A percentile compares a stretch with the other conserved stretches of the same genome.
These are phyloP conservation scores for Drosophila subpulchrella DNA, from an alignment of 1,140 invertebrate species.

Conservation along the genomic window DNA sequence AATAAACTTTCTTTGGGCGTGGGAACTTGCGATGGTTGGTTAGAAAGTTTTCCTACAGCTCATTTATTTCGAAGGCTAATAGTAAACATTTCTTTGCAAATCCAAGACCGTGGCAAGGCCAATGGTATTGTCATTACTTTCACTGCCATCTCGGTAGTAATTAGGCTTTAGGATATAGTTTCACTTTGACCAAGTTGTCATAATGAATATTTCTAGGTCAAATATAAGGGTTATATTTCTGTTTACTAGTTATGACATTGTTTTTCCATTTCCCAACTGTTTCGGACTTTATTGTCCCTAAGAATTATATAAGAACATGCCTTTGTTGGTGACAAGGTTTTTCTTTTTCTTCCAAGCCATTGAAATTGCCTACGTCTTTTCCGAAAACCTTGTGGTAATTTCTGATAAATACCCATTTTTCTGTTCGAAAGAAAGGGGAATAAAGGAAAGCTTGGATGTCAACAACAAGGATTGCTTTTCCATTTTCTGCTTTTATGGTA, in stretches of 20 bases:
- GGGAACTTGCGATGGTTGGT: constrained; percentile 15
- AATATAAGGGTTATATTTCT: constrained; percentile 23
- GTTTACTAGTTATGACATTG: constrained; percentile 10
- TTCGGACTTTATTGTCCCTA: constrained; percentile 9
- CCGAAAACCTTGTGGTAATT: constrained; percentile 39
- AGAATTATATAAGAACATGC: neutral
- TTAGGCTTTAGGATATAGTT: constrained; percentile 42
- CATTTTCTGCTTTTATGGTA: neutral
- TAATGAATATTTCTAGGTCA: constrained; percentile 26
- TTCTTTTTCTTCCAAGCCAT: constrained; percentile 13
- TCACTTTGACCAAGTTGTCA: constrained; percentile 3
- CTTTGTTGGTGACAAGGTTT: neutral
- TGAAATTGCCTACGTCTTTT: constrained; percentile 7
- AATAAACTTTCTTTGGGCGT: constrained; percentile 42
- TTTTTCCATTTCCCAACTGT: constrained; percentile 6
- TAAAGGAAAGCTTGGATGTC: constrained; percentile 22
- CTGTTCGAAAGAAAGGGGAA: constrained; percentile 22
- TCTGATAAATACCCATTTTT: constrained; percentile 49
- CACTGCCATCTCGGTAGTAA: constrained; percentile 39
- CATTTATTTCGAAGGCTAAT: constrained; percentile 62
- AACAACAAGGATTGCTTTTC: constrained; percentile 30
- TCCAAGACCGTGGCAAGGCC: constrained; percentile 32
- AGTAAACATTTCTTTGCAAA: constrained; percentile 26
- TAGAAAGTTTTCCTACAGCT: constrained; percentile 57
- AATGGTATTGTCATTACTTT: constrained; percentile 58